Evolutionary conservation across 2,888 invertebrate species (phyloP).

Genomic region (Phengaris arion): DNA sequence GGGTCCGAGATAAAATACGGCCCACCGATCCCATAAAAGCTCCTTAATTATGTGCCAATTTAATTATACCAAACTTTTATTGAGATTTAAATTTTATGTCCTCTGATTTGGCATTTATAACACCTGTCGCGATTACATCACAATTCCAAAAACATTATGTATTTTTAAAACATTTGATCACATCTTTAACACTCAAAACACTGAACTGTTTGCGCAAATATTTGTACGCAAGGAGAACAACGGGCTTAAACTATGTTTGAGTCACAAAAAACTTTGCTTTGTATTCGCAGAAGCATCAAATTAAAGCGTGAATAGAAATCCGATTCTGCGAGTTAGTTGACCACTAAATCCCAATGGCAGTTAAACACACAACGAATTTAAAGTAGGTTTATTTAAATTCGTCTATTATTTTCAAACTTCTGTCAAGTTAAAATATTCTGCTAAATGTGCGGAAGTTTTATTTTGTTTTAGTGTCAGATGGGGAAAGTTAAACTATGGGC

Average conservation of each 20-base stretch:
- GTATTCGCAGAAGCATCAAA: slow-evolving; percentile 23
- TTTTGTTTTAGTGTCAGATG: no score
- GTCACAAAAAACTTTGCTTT: slow-evolving; percentile 8
- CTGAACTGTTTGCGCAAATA: background rate
- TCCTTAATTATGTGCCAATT: slow-evolving; percentile 20
- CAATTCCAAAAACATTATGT: background rate
- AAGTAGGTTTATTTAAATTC: background rate
- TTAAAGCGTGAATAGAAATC: slow-evolving; percentile 17
- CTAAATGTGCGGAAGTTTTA: no score
- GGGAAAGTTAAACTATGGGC: no score
- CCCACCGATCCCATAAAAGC: slow-evolving; percentile 8
- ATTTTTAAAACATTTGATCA: no score
- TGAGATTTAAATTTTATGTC: background rate
- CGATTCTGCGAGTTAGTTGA: background rate
- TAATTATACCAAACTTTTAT: background rate
- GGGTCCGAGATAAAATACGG: slow-evolving; percentile 18
- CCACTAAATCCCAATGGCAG: background rate
- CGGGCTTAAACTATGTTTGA: background rate
- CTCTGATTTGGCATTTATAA: background rate
- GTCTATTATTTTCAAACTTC: background rate
- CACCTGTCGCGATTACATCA: background rate
- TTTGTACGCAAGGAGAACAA: background rate
- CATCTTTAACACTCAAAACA: background rate
- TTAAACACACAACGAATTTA: background rate
- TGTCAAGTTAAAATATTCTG: no score